Conservation (phyloP, 37 sponge, comb jelly and placozoan species). For the Crambe crambe region DNA sequence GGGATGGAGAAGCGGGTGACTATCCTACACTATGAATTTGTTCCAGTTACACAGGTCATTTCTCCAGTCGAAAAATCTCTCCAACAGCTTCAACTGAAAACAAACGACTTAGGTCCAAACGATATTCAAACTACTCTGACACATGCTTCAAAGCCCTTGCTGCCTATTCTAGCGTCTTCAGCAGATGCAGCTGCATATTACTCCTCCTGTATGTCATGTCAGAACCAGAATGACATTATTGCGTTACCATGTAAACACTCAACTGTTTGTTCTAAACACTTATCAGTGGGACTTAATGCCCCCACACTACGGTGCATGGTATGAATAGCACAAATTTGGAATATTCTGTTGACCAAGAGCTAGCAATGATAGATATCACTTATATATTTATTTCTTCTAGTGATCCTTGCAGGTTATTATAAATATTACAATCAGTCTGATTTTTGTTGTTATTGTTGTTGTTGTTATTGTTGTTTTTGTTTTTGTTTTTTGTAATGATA, state of each 20-base stretch:
- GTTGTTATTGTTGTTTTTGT: background rate
- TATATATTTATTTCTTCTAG: background rate
- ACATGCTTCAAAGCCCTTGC: background rate
- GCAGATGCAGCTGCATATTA: background rate
- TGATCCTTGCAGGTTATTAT: too few species aligned
- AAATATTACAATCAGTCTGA: background rate
- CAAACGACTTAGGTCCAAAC: background rate
- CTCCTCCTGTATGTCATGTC: slow-evolving; percentile 21
- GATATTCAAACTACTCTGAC: background rate
- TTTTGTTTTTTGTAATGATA: too few species aligned
- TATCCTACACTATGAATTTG: slow-evolving; percentile 36
- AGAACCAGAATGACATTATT: background rate
- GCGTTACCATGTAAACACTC: slow-evolving; percentile 52
- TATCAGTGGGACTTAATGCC: background rate
- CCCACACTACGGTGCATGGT: background rate
- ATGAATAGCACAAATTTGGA: slow-evolving; percentile 35
- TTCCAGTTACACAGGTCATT: background rate
- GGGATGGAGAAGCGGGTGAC: slow-evolving; percentile 54
- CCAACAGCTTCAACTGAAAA: background rate
- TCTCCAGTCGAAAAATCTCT: background rate
- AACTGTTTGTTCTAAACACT: slow-evolving; percentile 24
- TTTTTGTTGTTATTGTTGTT: background rate
- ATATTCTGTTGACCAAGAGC: slow-evolving; percentile 10
- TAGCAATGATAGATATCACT: background rate
- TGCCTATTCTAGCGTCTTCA: background rate